These are phyloP conservation scores for Orchesella flavescens DNA, from an alignment of 2,888 invertebrate genomes.

Conservation along the genomic window DNA sequence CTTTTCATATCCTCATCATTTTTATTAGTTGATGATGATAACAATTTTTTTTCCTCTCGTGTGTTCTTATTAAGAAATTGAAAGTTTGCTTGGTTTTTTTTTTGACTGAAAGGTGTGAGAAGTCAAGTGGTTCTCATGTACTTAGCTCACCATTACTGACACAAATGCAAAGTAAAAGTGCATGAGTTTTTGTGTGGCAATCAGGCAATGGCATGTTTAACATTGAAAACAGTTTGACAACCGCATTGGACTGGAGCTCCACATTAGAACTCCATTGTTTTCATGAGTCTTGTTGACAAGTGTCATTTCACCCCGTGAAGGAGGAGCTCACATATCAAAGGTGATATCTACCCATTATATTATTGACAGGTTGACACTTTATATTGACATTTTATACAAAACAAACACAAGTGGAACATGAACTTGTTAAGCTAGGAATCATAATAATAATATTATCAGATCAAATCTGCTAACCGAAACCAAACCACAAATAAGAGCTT, in stretches of 20 bases:
- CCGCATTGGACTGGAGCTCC: not conserved
- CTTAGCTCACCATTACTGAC: not conserved
- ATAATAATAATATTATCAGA: not conserved
- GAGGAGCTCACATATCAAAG: slow-evolving; percentile 32
- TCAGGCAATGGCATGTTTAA: not conserved
- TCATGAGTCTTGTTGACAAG: slow-evolving; percentile 47
- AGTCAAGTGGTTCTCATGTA: slow-evolving; percentile 26
- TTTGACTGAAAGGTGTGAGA: slow-evolving; percentile 16
- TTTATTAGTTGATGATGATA: slow-evolving; percentile 10
- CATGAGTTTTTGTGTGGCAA: slow-evolving; percentile 35
- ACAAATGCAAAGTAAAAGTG: not conserved
- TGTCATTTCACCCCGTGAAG: slow-evolving; percentile 62
- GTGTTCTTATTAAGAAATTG: slow-evolving; percentile 41
- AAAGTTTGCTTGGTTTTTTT: slow-evolving; percentile 37
- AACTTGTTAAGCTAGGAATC: slow-evolving; percentile 27
- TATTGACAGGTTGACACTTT: slow-evolving; percentile 65
- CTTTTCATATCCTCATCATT: slow-evolving; percentile 12
- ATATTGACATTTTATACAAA: slow-evolving; percentile 51
- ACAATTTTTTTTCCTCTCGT: not conserved
- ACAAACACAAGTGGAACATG: slow-evolving; percentile 27
- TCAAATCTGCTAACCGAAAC: slow-evolving; percentile 7
- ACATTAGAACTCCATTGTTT: slow-evolving; percentile 45
- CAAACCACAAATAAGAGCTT: not conserved
- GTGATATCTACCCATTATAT: slow-evolving; percentile 43
- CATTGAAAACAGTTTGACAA: slow-evolving; percentile 20